Evolutionary conservation across 2,113 vertebrate species (phyloP), one percentile per base, ranked within the genome.

Genomic region (Microtus ochrogaster): DNA sequence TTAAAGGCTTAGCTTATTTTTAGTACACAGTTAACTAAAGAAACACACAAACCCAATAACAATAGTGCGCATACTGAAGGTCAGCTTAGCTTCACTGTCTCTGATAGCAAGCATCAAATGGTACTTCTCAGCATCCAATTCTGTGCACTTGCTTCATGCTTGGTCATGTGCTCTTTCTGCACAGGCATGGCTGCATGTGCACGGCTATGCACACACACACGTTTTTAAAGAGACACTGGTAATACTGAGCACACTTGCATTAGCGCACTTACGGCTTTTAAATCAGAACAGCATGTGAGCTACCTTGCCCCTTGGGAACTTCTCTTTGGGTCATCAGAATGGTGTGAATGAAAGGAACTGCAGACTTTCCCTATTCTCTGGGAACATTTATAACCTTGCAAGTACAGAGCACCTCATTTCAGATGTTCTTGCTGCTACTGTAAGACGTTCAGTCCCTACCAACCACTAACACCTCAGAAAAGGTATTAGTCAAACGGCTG

Each of bases 21-120:
- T 92, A 94, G 94, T 72, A 96, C 7, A 84, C 47, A 89, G 30
- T 55, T 91, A 95, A 58, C n/a, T 76, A 77, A 93, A 77, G 52
- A 94, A 84, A 79, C 7, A 78, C 4, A 68, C 41, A 85, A 79
- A 95, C 65, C 39, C 90, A 96, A 85, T 89, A 79, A 39, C 61
- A 61, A 94, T 44, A 33, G 24, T 47, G 47, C 12, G 73, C 52
- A 78, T n/a, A 68, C 4, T 77, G 52, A 72, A 94, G 89, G 78
- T n/a, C 39, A 89, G 26, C 61, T 96, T 89, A 55, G 10, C 74
- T 95, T 89, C 66, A 84, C 79, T 68, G 79, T 44, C n/a, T 82
- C 19, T 7, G 81, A 95, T 92, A 55, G 26, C 7, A 92, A 94
- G 36, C 77, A 44, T 65, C 65, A 72, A 86, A 68, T 70, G 61